A percentile compares a stretch with the other conserved stretches of the same genome.
Conservation (phyloP, 2,888 invertebrate genomes). For the Polymixis lichenea region DNA sequence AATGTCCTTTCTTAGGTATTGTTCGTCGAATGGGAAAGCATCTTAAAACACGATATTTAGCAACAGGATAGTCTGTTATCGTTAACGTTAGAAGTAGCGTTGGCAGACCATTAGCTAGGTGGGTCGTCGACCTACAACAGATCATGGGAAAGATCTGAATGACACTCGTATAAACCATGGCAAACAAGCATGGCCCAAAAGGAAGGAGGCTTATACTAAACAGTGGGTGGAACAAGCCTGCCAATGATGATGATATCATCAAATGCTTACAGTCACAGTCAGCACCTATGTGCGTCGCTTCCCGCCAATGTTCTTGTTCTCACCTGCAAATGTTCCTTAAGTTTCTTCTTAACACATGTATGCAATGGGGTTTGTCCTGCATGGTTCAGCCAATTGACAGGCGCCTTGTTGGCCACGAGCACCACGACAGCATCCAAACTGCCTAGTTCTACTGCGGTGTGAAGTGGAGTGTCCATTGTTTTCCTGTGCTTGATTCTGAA, state of each 20-base stretch:
- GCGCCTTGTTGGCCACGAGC: slow-evolving; percentile 37
- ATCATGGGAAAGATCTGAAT: not conserved
- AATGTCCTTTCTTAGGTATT: not conserved
- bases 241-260: not conserved
- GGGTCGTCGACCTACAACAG: not conserved
- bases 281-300: not conserved
- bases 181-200: not conserved
- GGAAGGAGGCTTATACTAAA: not conserved
- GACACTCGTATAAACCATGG: not conserved
- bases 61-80: too few relatives aligned
- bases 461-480: slow-evolving; percentile 57
- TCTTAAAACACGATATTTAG: too few relatives aligned
- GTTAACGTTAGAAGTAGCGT: not conserved
- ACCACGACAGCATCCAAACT: slow-evolving; percentile 49
- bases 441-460: slow-evolving; percentile 63
- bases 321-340: slow-evolving; percentile 69
- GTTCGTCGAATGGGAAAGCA: too few relatives aligned
- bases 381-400: slow-evolving; percentile 52
- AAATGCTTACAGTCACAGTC: not conserved
- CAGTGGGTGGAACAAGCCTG: not conserved
- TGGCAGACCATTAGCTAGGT: not conserved
- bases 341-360: slow-evolving; percentile 74
- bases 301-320: not conserved
- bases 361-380: slow-evolving; percentile 80
- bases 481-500: slow-evolving; percentile 40